Conservation (phyloP, 2,888 invertebrate species). For the Agrochola macilenta region DNA sequence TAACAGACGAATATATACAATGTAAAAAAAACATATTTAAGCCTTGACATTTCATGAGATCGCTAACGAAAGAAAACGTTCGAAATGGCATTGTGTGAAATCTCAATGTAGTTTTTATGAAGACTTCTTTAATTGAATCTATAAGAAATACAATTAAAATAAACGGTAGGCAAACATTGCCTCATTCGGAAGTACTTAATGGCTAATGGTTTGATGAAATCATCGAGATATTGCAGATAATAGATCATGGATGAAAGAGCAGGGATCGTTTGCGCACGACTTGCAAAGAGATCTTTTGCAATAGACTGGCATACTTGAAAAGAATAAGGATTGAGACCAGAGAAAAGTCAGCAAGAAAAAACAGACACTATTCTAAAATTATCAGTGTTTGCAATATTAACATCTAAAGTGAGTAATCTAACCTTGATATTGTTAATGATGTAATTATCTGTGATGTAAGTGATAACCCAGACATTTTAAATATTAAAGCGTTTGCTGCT, state of each 20-base stretch:
- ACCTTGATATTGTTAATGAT: slow-evolving; percentile 48
- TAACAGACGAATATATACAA: slow-evolving; percentile 5
- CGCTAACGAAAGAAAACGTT: slow-evolving; percentile 28
- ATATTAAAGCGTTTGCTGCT: not conserved
- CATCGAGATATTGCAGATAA: slow-evolving; percentile 16
- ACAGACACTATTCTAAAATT: not conserved
- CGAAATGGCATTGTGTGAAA: slow-evolving; percentile 23
- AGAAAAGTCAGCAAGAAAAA: slow-evolving; percentile 1
- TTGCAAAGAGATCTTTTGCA: slow-evolving; percentile 12
- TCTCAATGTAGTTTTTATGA: slow-evolving; percentile 26
- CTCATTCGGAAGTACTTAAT: slow-evolving; percentile 26
- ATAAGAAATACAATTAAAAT: slow-evolving; percentile 38
- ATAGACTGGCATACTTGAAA: not conserved
- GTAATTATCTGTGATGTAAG: slow-evolving; percentile 37
- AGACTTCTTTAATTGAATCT: slow-evolving; percentile 20
- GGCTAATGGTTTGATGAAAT: slow-evolving; percentile 31
- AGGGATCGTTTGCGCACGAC: slow-evolving; percentile 5
- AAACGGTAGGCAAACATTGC: slow-evolving; percentile 31
- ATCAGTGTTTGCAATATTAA: slow-evolving; percentile 3
- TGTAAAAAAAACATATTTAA: not conserved
- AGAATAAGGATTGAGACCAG: not conserved
- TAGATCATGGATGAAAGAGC: slow-evolving; percentile 27
- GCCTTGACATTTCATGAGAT: slow-evolving; percentile 48
- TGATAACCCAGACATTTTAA: slow-evolving; percentile 26
- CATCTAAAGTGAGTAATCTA: slow-evolving; percentile 22